Percentiles rank a stretch among this genome's conserved stretches.
These are phyloP conservation scores for Caenorhabditis auriculariae DNA, from an alignment of 2,888 invertebrate species.

Conservation along the genomic window DNA sequence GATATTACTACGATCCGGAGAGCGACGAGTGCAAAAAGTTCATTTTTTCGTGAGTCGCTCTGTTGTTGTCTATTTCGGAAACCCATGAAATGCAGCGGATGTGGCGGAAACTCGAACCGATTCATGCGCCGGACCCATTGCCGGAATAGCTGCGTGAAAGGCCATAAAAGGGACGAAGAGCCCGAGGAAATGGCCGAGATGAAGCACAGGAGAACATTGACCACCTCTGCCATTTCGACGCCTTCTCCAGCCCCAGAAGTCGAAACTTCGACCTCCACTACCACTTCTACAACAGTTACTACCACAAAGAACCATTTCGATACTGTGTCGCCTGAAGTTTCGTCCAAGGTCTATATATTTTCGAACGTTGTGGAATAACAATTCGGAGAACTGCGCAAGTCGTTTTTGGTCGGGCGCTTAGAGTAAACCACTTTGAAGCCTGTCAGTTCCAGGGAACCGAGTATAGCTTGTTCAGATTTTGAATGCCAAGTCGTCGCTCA, in stretches of 20 bases:
- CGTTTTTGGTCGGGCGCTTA: no score
- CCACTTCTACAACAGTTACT: slow-evolving; percentile 1
- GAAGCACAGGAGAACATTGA: slow-evolving; percentile 23
- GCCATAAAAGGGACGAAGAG: slow-evolving; percentile 7
- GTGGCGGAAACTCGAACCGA: slow-evolving; percentile 48
- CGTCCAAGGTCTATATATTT: no score
- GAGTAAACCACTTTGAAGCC: no score
- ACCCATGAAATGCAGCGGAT: slow-evolving; percentile 33
- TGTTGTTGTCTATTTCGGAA: neutral
- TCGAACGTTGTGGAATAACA: neutral
- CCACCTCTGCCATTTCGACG: slow-evolving; percentile 10
- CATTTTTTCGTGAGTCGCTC: slow-evolving; percentile 47
- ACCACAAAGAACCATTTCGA: neutral
- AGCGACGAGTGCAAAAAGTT: slow-evolving; percentile 53
- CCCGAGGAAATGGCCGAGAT: no score
- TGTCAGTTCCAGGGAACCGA: no score
- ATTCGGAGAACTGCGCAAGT: neutral
- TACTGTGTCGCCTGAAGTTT: neutral
- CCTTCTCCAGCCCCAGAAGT: neutral
- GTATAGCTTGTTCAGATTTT: no score
- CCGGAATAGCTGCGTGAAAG: slow-evolving; percentile 38
- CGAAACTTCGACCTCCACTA: neutral
- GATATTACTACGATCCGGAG: slow-evolving; percentile 54
- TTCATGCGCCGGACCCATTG: slow-evolving; percentile 47
- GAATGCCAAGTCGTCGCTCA: no score